Conservation (phyloP, 2,888 invertebrate genomes). For the Bedellia somnulentella region DNA sequence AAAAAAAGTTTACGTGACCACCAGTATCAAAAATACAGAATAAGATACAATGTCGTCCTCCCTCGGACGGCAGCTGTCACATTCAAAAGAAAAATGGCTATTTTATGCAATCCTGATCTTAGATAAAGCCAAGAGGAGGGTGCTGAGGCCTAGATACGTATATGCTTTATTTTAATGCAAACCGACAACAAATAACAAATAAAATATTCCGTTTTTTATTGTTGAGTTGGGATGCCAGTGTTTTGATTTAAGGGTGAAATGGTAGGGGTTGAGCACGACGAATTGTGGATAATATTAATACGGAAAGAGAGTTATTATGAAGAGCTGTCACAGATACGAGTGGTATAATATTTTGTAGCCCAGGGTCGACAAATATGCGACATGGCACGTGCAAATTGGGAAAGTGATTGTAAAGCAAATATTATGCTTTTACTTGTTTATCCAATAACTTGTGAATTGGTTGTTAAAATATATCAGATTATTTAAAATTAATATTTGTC, state of each 20-base stretch:
- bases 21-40: conserved; percentile 17
- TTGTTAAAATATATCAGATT: no score
- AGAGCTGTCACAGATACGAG: no score
- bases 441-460: no score
- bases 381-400: no score
- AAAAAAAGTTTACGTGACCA: no score
- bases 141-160: conserved; percentile 48
- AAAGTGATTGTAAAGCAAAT: no score
- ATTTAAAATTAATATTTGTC: no score
- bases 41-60: conserved; percentile 34
- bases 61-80: conserved; percentile 33
- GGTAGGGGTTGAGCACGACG: conserved; percentile 36
- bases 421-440: no score
- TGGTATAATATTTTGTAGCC: conserved; percentile 39
- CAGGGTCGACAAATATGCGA: no score
- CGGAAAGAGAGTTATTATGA: conserved; percentile 33
- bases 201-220: conserved; percentile 53
- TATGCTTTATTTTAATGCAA: conserved; percentile 57
- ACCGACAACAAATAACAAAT: conserved; percentile 59
- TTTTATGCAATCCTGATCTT: conserved; percentile 55
- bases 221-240: conserved; percentile 41
- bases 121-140: conserved; percentile 45
- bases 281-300: conserved; percentile 49
- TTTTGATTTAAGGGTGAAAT: conserved; percentile 48
- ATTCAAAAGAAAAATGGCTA: conserved; percentile 42